phyloP scores from a whole-genome alignment of 2,113 vertebrate species.

The Lepidothrix coronata region DNA sequence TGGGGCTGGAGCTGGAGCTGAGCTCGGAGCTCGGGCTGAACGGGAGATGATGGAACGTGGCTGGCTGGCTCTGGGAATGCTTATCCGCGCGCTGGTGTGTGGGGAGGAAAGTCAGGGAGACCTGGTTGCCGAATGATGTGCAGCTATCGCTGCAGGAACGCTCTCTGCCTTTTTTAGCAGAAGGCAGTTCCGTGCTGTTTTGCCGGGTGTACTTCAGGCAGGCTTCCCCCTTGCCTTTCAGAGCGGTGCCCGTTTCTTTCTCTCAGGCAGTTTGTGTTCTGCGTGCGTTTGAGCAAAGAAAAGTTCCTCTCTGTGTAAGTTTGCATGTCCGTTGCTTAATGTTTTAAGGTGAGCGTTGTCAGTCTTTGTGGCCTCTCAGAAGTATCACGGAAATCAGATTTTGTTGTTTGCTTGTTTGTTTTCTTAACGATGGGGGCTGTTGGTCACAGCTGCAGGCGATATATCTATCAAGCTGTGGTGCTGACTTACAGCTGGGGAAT shows the following conservation, averaged over 20 bases:
- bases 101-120: neutral
- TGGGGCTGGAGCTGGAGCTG: neutral
- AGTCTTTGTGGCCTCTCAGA: neutral
- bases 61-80: neutral
- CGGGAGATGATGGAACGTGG: accelerated
- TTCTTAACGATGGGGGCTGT: neutral
- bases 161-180: neutral
- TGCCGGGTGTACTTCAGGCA: neutral
- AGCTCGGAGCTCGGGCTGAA: accelerated
- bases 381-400: neutral
- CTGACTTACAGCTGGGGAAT: neutral
- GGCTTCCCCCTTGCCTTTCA: neutral
- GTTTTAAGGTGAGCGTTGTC: neutral
- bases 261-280: neutral
- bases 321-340: neutral
- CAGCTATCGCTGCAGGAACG: accelerated
- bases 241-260: neutral
- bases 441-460: neutral
- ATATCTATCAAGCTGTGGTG: accelerated
- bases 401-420: neutral
- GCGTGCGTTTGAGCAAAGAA: neutral
- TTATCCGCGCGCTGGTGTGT: accelerated
- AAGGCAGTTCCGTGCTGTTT: accelerated
- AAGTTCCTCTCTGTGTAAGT: neutral
- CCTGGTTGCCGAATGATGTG: neutral